Base-by-base conservation (phyloP, 1,140 invertebrate genomes). In the Temnothorax longispinosus region DNA sequence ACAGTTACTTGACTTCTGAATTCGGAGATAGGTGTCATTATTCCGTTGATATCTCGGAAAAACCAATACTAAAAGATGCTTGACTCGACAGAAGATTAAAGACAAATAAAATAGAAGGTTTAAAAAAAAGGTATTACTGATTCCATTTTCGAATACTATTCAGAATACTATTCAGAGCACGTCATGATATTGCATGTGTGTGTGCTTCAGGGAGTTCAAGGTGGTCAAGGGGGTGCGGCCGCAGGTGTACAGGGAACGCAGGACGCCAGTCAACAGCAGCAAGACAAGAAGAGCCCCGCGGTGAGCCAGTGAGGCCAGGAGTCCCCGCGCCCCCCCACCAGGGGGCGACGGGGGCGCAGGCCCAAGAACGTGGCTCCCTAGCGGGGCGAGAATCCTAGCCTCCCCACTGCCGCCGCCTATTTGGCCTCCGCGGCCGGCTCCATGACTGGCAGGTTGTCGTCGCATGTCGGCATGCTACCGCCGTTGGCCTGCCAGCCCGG, bases 261-360 rank as follows among this genome's bases (percentile, higher is more conserved):
- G 92, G 97, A 97, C 87, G 96, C 96, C 93, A 96, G 96, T 92
- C 97, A 96, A 92, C 96, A 96, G 88, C 97, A 97, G 96, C 97
- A 96, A 93, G 97, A 97, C 95, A 98, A 98, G 95, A 98, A 98
- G 95, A 97, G 97, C 94, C 97, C 97, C 93, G 97, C 97, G 92
- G 97, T 98, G 96, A 97, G 97, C 95, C 96, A 97, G 96, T 96
- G 96, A 96, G 96, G 96, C 95, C 96, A 95, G 95, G 95, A 95
- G 95, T 95, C 95, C 95, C 95, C 94, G 95, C 95, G 95, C 94
- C 95, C 94, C 93, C 94, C 94, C 90, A 95, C 94, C 93, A 93
- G 94, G 94, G 95, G 95, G 94, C 95, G 95, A 93, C 95, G 95
- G 95, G 95, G 95, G 95, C 95, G 95, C 94, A 95, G 94, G 95